Percentiles rank a stretch among this genome's conserved stretches.
These are phyloP conservation scores for Pelochelys cantorii DNA, from an alignment of 2,797 vertebrate species.

Conservation along the genomic window DNA sequence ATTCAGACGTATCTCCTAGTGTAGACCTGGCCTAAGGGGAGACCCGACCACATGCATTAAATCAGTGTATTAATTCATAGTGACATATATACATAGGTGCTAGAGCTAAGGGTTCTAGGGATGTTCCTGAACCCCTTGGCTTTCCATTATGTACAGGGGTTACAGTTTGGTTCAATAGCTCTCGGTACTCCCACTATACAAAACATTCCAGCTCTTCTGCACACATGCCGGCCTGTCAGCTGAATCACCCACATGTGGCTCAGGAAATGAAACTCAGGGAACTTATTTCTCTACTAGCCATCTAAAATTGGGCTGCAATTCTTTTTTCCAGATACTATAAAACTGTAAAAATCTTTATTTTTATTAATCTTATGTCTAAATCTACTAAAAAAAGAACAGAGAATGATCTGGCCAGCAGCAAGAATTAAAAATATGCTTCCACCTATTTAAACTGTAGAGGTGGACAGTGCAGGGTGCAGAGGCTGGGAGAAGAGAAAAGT, in stretches of 20 bases:
- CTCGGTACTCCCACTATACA: too few species aligned
- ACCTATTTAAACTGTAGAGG: conserved; percentile 12
- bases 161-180: too few species aligned
- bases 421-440: conserved; percentile 40
- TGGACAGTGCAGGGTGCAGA: too few species aligned
- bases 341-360: background rate
- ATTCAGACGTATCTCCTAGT: too few species aligned
- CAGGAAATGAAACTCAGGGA: conserved; percentile 1
- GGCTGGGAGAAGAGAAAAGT: background rate
- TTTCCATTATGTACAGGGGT: too few species aligned
- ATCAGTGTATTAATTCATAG: background rate
- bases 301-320: background rate
- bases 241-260: background rate
- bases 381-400: background rate
- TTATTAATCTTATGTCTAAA: conserved; percentile 5
- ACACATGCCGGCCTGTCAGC: background rate
- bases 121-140: too few species aligned
- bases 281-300: background rate
- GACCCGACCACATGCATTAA: background rate
- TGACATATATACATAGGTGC: background rate
- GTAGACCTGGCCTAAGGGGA: background rate
- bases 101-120: too few species aligned
- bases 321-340: background rate
- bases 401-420: background rate
- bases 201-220: background rate